Conservation (phyloP, 2,113 vertebrate genomes). For the Brachirus orientalis region DNA sequence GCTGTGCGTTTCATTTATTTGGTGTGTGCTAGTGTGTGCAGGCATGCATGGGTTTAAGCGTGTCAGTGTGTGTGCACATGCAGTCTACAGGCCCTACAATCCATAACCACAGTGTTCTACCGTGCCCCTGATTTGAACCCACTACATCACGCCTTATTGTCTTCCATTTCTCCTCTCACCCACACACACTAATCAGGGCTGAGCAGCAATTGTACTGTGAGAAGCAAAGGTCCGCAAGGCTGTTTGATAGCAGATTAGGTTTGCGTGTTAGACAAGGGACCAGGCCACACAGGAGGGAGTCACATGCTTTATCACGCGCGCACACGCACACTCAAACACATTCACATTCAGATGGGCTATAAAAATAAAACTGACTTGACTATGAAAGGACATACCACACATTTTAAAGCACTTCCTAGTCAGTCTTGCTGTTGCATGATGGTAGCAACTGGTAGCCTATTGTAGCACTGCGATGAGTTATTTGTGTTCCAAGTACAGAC, state of each 20-base stretch:
- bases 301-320: conserved; percentile 62
- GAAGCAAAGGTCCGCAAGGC: conserved; percentile 55
- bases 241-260: conserved; percentile 77
- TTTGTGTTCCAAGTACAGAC: no score
- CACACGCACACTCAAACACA: conserved; percentile 1
- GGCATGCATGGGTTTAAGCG: conserved; percentile 6
- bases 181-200: conserved; percentile 53
- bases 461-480: not conserved
- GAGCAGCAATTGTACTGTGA: conserved; percentile 45
- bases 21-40: conserved; percentile 13
- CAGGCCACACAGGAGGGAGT: conserved; percentile 65
- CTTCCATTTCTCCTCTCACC: conserved; percentile 14
- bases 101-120: conserved; percentile 48
- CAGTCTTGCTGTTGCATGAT: conserved; percentile 3
- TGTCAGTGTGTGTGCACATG: conserved; percentile 2
- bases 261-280: conserved; percentile 44
- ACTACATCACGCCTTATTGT: conserved; percentile 59
- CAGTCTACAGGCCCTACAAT: conserved; percentile 20
- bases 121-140: conserved; percentile 62
- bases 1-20: conserved; percentile 27
- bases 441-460: not conserved
- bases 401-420: conserved; percentile 15
- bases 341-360: not conserved
- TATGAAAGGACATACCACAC: not conserved
- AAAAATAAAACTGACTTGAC: no score